Conservation (phyloP, 92 coral and sea anemone species). For the Parazoanthus swiftii region DNA sequence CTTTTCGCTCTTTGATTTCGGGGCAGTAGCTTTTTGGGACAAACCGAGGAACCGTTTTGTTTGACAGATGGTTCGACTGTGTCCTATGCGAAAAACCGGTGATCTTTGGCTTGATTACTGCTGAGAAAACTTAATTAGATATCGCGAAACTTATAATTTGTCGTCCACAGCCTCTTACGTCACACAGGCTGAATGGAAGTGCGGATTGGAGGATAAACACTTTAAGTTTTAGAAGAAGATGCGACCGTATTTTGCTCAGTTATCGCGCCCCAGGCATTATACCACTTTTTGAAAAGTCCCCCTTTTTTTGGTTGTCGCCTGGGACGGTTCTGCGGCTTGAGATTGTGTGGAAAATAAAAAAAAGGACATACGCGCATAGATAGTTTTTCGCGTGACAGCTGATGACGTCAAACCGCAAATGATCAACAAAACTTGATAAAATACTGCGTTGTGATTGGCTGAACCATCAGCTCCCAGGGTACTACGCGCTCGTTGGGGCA, state of each 20-base stretch:
- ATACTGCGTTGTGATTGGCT: conserved; percentile 70
- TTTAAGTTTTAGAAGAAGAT: conserved; percentile 34
- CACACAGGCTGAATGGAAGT: conserved; percentile 21
- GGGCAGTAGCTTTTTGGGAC: background rate
- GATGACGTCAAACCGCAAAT: conserved; percentile 83
- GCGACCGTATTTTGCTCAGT: conserved; percentile 31
- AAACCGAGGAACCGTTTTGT: background rate
- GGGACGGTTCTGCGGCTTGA: background rate
- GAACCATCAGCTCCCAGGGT: conserved; percentile 51
- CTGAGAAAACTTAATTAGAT: conserved; percentile 48
- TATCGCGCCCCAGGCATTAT: conserved; percentile 24
- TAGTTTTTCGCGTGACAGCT: conserved; percentile 63
- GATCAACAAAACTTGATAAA: conserved; percentile 74
- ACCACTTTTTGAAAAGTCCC: background rate
- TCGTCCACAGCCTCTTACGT: conserved; percentile 27
- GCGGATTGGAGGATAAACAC: conserved; percentile 19
- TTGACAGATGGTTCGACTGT: conserved; percentile 5
- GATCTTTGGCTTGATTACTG: conserved; percentile 42
- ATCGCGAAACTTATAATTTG: conserved; percentile 45
- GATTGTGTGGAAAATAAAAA: conserved; percentile 15
- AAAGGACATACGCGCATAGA: conserved; percentile 5
- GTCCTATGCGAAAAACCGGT: conserved; percentile 2
- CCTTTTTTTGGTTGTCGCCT: background rate
- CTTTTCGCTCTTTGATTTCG: background rate
- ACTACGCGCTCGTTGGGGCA: conserved; percentile 35